A percentile compares a stretch with the other conserved stretches of the same genome.
Evolutionary conservation across 2,113 vertebrate genomes (phyloP).

Genomic region (Heterotilapia buettikoferi): DNA sequence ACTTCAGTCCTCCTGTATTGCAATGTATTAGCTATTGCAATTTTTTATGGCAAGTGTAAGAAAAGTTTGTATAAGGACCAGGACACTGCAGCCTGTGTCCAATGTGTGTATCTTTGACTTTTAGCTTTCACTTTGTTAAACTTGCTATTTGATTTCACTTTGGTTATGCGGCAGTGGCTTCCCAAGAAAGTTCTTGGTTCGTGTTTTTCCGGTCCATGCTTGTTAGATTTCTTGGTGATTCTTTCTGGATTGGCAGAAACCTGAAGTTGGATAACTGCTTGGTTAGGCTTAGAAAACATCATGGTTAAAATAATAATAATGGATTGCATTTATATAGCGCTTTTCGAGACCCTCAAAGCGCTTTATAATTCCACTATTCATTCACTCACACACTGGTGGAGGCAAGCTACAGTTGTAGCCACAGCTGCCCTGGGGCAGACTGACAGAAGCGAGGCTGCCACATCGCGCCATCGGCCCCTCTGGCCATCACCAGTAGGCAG

Average conservation of each 20-base stretch:
- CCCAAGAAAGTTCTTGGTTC: accelerated
- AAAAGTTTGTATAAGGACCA: not conserved
- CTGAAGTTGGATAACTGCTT: not conserved
- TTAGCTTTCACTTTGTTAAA: not conserved
- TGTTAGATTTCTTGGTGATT: not conserved
- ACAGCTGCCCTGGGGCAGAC: not conserved
- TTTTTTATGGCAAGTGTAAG: not conserved
- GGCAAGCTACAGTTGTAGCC: not conserved
- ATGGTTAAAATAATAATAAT: not conserved
- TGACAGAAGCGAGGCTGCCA: not conserved
- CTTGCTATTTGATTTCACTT: not conserved
- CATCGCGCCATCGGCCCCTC: accelerated
- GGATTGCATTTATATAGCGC: not conserved
- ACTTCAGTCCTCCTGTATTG: not conserved
- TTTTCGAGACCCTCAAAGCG: accelerated
- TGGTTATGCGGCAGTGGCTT: not conserved
- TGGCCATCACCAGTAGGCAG: accelerated
- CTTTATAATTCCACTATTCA: accelerated
- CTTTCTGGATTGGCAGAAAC: not conserved
- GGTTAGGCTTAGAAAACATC: not conserved
- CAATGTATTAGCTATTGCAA: not conserved
- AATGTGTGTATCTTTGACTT: not conserved
- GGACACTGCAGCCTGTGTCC: not conserved
- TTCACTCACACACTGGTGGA: not conserved
- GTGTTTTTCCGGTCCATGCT: not conserved